Percentiles rank a stretch among this genome's conserved stretches.
phyloP scores from a whole-genome alignment of 2,888 invertebrate species.

The Dicyrtoma fusca region DNA sequence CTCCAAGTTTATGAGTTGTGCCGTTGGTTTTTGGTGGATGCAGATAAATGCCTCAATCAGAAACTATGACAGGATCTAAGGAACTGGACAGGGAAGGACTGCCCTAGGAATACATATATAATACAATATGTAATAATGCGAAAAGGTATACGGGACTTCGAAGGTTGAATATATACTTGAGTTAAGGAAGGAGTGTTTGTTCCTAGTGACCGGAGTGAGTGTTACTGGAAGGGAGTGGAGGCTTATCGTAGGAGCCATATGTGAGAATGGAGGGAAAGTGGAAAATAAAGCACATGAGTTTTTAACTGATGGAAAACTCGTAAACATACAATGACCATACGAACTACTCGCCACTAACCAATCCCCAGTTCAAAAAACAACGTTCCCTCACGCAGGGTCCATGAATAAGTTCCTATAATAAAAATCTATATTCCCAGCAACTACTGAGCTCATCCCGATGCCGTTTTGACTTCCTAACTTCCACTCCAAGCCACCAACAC shows the following conservation, averaged over 20 bases:
- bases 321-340: conserved; percentile 26
- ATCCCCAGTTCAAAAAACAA: background rate
- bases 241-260: too few relatives aligned
- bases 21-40: background rate
- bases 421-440: too few relatives aligned
- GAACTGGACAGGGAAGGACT: background rate
- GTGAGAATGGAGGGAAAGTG: background rate
- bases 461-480: too few relatives aligned
- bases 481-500: too few relatives aligned
- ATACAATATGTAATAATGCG: background rate
- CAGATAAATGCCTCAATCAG: conserved; percentile 22
- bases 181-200: too few relatives aligned
- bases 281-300: conserved; percentile 15
- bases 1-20: too few relatives aligned
- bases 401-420: too few relatives aligned
- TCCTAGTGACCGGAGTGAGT: background rate
- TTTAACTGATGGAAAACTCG: conserved; percentile 31
- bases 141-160: too few relatives aligned
- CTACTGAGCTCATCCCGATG: too few relatives aligned
- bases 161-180: too few relatives aligned
- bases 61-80: background rate
- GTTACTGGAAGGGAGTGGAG: background rate
- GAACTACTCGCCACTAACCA: background rate
- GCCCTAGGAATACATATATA: background rate
- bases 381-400: background rate